A percentile compares a stretch with the other conserved stretches of the same genome.
These are phyloP conservation scores for Acrocephalus scirpaceus DNA, from an alignment of 2,797 vertebrate genomes.

Conservation along the genomic window DNA sequence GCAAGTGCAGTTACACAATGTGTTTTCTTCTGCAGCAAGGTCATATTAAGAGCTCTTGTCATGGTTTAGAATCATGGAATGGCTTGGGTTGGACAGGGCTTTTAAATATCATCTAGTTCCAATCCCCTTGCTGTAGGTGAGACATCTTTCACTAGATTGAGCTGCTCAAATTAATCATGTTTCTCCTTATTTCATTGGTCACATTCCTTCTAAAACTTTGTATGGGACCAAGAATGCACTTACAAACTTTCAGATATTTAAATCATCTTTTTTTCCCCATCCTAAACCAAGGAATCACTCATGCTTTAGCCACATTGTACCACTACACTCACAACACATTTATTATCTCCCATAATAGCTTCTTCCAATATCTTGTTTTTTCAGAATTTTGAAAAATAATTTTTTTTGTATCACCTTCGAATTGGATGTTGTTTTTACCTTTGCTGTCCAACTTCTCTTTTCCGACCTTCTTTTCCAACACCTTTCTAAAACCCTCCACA, in stretches of 20 bases:
- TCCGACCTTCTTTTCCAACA: not conserved
- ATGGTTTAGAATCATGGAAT: not conserved
- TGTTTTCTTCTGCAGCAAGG: not conserved
- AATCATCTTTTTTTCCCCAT: fast-evolving
- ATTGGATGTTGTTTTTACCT: not conserved
- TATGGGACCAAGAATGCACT: not conserved
- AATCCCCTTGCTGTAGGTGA: not conserved
- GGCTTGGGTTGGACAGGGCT: not conserved
- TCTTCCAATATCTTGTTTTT: not conserved
- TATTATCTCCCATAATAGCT: not conserved
- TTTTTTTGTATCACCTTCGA: not conserved
- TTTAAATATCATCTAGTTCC: not conserved
- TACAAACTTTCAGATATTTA: not conserved
- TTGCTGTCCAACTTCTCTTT: not conserved
- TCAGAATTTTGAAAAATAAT: not conserved
- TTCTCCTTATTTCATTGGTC: not conserved
- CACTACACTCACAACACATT: not conserved
- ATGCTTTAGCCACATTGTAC: not conserved
- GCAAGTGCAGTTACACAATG: not conserved
- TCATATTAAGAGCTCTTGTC: not conserved
- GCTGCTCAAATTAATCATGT: not conserved
- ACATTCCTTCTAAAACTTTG: not conserved
- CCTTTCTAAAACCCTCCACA: not conserved
- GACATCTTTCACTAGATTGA: not conserved
- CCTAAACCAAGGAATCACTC: not conserved